Conservation (phyloP, 30 jellyfish, hydroid and myxozoan genomes). For the Aurelia sp. region DNA sequence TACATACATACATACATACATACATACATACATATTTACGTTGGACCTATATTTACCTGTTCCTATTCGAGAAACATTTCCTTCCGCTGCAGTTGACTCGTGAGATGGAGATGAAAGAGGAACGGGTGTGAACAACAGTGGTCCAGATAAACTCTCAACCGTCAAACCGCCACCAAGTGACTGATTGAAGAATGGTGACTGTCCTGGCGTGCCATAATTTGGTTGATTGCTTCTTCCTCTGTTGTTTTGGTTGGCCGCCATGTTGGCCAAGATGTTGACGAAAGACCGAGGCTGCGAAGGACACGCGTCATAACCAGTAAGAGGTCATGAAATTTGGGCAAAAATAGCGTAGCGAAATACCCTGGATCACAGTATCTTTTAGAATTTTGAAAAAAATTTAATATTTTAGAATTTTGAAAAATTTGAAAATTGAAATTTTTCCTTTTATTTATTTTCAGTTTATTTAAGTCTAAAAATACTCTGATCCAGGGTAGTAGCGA, state of each 20-base stretch:
- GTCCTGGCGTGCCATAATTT: constrained; percentile 44
- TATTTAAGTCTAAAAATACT: too few relatives aligned
- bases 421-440: too few relatives aligned
- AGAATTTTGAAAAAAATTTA: too few relatives aligned
- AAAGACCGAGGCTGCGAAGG: constrained; percentile 54
- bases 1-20: too few relatives aligned
- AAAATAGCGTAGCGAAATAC: too few relatives aligned
- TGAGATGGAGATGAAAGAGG: constrained; percentile 69
- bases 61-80: constrained; percentile 4
- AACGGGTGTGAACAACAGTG: constrained; percentile 86
- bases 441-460: too few relatives aligned
- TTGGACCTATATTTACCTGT: background rate
- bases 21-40: too few relatives aligned
- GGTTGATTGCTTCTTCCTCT: constrained; percentile 45
- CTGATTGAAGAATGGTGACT: constrained; percentile 67
- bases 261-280: constrained; percentile 36
- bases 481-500: too few relatives aligned
- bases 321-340: constrained; percentile 23
- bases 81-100: constrained; percentile 29
- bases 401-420: too few relatives aligned
- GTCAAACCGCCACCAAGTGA: constrained; percentile 75
- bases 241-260: constrained; percentile 78
- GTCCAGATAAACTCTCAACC: constrained; percentile 82
- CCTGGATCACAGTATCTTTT: too few relatives aligned
- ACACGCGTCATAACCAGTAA: constrained; percentile 68